phyloP scores from a whole-genome alignment of 2,797 vertebrate genomes.

The Ctenopoma multispine region DNA sequence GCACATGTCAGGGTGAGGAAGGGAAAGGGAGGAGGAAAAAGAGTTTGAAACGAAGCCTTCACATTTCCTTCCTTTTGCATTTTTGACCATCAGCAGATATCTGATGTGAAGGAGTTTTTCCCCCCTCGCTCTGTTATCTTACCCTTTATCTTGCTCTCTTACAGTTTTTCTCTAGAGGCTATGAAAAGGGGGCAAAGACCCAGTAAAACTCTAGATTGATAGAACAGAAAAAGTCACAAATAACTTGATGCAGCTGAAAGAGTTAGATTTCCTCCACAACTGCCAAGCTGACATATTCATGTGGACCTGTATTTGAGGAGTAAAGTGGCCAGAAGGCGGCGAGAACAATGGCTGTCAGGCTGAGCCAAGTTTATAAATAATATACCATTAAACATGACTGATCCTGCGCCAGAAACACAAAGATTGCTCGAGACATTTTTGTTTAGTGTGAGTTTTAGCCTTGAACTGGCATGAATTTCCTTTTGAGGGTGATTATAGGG shows the following conservation, averaged over 20 bases:
- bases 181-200: neutral
- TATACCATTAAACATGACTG: neutral
- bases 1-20: neutral
- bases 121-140: neutral
- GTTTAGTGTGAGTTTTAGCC: too few species aligned
- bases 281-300: conserved; percentile 13
- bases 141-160: neutral
- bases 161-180: too few species aligned
- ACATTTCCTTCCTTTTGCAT: neutral
- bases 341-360: conserved; percentile 21
- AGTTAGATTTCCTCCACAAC: conserved; percentile 10
- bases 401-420: neutral
- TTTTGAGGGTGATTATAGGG: neutral
- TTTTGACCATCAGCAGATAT: neutral
- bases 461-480: neutral
- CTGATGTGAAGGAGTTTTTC: neutral
- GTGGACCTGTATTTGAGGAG: neutral
- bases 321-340: conserved; percentile 14
- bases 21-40: conserved; percentile 5
- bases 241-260: conserved; percentile 13
- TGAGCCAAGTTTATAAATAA: conserved; percentile 11
- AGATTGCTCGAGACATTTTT: too few species aligned
- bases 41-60: neutral
- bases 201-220: neutral
- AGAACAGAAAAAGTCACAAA: neutral